Base-by-base conservation (phyloP, 2,888 invertebrate genomes). In the Acholoe squamosa region DNA sequence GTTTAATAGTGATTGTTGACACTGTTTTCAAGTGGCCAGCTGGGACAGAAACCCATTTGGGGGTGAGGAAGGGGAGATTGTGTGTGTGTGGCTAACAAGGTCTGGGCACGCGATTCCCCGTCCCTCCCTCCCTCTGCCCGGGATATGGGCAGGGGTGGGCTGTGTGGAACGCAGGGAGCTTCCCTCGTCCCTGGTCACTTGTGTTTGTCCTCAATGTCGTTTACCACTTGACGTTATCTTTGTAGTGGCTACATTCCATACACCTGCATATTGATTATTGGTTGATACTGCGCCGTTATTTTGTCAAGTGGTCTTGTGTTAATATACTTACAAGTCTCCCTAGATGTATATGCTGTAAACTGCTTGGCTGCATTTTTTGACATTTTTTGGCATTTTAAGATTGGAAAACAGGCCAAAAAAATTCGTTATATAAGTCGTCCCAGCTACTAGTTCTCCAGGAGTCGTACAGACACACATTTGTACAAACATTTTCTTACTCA, bases 141-240 rank as follows among this genome's bases (percentile, higher is more conserved):
- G 5, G 12, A 7, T 61, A 19, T 19, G 22, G 7, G 5, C 71
- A 16, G 71, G 71, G 25, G n/a, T 28, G 3, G 71, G 71, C 61
- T 3, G 61, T 5, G 61, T 19, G 5, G 28, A 28, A 1, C 28
- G 71, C 71, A 61, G 61, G n/a, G n/a, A n/a, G n/a, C n/a, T n/a
- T n/a, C n/a, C 61, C 71, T n/a, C 71, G n/a, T 71, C 25, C 71
- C 28, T 25, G 71, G 34, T 7, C n/a, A 19, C 80, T 34, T 34
- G 43, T 80, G 19, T 43, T n/a, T 80, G 80, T 80, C 33, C 34
- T 80, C 22, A 33, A 0, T 43, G 43, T 43, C 33, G 80, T 80
- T 61, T 80, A 22, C 80, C 80, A 80, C 80, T 80, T 80, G 80
- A 80, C 80, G 16, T 80, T 61, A 61, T 80, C 43, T 33, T 34